These are phyloP conservation scores for Camponotus vicinus DNA, from an alignment of 1,140 invertebrate species.

Conservation along the genomic window DNA sequence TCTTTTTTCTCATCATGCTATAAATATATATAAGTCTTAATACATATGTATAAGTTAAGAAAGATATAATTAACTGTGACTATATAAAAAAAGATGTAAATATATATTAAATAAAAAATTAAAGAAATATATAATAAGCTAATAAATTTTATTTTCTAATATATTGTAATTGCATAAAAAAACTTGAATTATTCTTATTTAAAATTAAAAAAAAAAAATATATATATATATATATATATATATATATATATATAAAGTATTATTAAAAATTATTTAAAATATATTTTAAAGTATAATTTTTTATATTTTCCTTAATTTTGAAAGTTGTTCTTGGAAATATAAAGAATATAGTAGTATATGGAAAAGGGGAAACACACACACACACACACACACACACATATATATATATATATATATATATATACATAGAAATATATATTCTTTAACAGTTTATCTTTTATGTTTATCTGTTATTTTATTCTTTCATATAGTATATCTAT, in stretches of 20 bases:
- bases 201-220: background rate
- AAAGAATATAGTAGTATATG: background rate
- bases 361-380: too few species aligned
- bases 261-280: background rate
- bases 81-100: constrained; percentile 26
- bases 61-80: constrained; percentile 26
- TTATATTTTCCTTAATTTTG: background rate
- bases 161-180: background rate
- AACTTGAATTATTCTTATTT: background rate
- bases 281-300: background rate
- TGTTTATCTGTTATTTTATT: constrained; percentile 23
- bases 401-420: constrained; percentile 5
- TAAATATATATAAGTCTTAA: background rate
- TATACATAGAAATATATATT: background rate
- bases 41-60: constrained; percentile 8
- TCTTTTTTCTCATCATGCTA: background rate
- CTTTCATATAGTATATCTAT: constrained; percentile 72
- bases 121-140: background rate
- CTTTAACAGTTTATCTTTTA: background rate
- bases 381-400: background rate
- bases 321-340: constrained; percentile 15
- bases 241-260: too few species aligned
- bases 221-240: too few species aligned
- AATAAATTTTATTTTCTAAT: constrained; percentile 6
- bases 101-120: constrained; percentile 37